Evolutionary conservation across 2,797 vertebrate genomes (phyloP), one percentile per base, ranked within the genome.

Genomic region (Zenarchopterus dispar): DNA sequence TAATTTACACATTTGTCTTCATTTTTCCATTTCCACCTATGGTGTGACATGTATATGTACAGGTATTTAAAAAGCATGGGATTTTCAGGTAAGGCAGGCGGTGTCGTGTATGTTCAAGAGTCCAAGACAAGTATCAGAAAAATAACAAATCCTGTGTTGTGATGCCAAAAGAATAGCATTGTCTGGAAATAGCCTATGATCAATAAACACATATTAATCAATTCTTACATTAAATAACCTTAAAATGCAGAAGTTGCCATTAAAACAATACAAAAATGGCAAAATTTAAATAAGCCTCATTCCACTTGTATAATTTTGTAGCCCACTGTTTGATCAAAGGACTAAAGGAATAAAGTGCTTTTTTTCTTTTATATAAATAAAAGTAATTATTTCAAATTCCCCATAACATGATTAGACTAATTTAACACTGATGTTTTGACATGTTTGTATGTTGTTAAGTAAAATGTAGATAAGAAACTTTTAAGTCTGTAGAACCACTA

Each of bases 271-370:
- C 22, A 64, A 15, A 28, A 8, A 19, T 4, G 26, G 9, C 13
- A 49, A 67, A 68, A 70, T 21, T 9, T 15, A 62, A 56, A 66
- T 24, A 62, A 45, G 16, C 6, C 42, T 42, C 5, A 24, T 3
- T 6, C 53, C 0, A 11, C 16, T 18, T 41, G 2, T n/a, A 23
- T 19, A 24, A 58, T 21, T 53, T 54, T 36, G 3, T 6, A 70
- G 39, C 28, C 39, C 11, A 13, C 59, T 31, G 15, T 18, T 28
- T 62, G 7, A 67, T 56, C 19, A 73, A 50, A 52, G 19, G 2
- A 53, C 1, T 46, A 31, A 61, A 49, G 52, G 1, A 52, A 62
- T 33, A 75, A 84, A 87, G 78, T 75, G 67, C 78, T 39, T 0
- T 19, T n/a, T 58, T 73, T 45, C 19, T 26, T 49, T n/a, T 24